A percentile compares a stretch with the other conserved stretches of the same genome.
Evolutionary conservation across 2,888 invertebrate species (phyloP).

Genomic region (Diabrotica balteata): DNA sequence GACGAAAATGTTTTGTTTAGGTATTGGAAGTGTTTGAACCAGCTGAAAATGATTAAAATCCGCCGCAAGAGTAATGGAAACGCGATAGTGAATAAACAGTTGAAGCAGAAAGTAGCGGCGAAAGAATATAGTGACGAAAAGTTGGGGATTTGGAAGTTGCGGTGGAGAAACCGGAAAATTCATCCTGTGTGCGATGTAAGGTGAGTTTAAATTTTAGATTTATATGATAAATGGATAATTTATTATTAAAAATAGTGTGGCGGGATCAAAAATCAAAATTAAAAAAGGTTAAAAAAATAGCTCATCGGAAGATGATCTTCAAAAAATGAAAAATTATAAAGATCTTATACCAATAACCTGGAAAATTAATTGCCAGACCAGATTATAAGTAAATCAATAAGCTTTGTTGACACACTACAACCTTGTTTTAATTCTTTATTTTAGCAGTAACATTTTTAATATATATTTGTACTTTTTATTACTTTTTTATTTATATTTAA

Average conservation of each 20-base stretch:
- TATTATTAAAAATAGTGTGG: background rate
- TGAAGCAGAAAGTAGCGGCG: slow-evolving; percentile 10
- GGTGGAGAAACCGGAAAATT: slow-evolving; percentile 35
- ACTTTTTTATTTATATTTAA: no score
- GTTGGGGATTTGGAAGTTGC: slow-evolving; percentile 25
- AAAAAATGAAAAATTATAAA: no score
- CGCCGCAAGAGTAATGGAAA: slow-evolving; percentile 22
- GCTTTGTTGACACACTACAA: no score
- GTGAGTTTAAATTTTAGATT: slow-evolving; percentile 24
- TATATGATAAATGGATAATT: background rate
- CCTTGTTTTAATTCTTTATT: no score
- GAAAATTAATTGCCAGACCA: no score
- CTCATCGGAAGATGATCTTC: no score
- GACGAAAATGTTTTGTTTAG: slow-evolving; percentile 27
- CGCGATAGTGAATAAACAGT: background rate
- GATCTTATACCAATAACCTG: no score
- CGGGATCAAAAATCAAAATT: no score
- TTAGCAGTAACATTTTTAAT: no score
- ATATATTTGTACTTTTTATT: no score
- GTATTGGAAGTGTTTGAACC: slow-evolving; percentile 36
- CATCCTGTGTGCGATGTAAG: slow-evolving; percentile 32
- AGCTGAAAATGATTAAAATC: slow-evolving; percentile 40
- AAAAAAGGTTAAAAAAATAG: no score
- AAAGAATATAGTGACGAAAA: slow-evolving; percentile 3
- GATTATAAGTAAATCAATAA: no score